Evolutionary conservation across 2,113 vertebrate genomes (phyloP).

Genomic region (Mesembrinibis cayennensis): DNA sequence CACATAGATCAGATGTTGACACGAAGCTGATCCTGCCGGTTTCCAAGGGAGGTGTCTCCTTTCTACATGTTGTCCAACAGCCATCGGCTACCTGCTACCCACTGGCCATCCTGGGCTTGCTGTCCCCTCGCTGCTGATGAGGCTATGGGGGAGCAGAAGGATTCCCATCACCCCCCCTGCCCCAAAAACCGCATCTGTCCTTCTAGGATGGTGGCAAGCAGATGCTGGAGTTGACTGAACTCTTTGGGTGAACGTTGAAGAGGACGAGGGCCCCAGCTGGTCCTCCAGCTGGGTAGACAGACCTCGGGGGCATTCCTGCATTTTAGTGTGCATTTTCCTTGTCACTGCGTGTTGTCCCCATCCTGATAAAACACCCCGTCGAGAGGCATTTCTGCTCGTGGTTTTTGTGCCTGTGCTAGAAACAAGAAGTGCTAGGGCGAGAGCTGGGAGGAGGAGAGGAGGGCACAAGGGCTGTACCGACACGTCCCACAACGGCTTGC

Average conservation of each 20-base stretch:
- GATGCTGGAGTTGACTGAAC: not conserved
- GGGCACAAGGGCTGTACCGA: not conserved
- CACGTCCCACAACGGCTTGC: not conserved
- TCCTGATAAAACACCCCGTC: fast-evolving
- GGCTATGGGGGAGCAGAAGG: not conserved
- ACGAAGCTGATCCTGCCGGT: not conserved
- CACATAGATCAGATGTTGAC: not conserved
- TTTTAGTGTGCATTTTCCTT: not conserved
- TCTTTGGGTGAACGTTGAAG: not conserved
- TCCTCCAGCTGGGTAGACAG: not conserved
- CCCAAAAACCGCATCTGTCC: fast-evolving
- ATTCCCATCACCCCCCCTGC: not conserved
- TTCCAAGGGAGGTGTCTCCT: not conserved
- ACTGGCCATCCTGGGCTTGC: not conserved
- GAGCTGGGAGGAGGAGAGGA: conserved; percentile 6
- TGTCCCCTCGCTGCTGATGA: not conserved
- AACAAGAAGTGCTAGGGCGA: not conserved
- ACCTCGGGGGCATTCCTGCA: not conserved
- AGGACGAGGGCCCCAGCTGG: not conserved
- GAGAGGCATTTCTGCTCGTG: not conserved
- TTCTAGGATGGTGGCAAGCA: not conserved
- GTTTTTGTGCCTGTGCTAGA: not conserved
- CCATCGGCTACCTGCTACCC: not conserved
- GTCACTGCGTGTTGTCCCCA: fast-evolving
- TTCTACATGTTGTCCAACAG: not conserved